A percentile compares a stretch with the other conserved stretches of the same genome.
Conservation (phyloP, 2,888 invertebrate genomes). For the Phrixothrix hirtus region DNA sequence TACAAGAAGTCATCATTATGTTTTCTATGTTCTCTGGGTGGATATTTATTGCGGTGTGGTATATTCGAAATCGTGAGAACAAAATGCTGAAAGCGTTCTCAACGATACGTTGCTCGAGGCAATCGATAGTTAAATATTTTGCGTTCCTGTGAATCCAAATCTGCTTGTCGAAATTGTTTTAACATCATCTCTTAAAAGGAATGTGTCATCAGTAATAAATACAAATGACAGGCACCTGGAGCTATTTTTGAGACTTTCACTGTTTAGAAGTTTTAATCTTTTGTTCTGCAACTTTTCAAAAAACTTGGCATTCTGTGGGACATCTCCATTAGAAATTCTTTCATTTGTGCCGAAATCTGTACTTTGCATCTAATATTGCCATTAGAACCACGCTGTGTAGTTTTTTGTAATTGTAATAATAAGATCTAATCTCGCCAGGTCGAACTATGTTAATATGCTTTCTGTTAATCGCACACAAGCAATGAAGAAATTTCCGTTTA, state of each 20-base stretch:
- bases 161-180: constrained; percentile 14
- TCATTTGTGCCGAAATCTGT: too few relatives aligned
- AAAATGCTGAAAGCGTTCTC: constrained; percentile 35
- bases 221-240: constrained; percentile 17
- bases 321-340: too few relatives aligned
- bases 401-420: too few relatives aligned
- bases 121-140: constrained; percentile 27
- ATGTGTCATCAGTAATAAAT: constrained; percentile 28
- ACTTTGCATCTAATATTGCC: too few relatives aligned
- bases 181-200: constrained; percentile 20
- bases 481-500: too few relatives aligned
- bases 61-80: constrained; percentile 24
- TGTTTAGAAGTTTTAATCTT: background rate
- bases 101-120: constrained; percentile 19
- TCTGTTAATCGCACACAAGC: too few relatives aligned
- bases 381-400: too few relatives aligned
- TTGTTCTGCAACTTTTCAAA: too few relatives aligned
- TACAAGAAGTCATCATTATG: constrained; percentile 32
- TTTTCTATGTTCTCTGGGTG: constrained; percentile 26
- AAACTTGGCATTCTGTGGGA: too few relatives aligned
- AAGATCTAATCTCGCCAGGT: too few relatives aligned
- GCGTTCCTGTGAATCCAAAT: constrained; percentile 18
- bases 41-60: constrained; percentile 1
- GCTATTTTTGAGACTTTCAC: constrained; percentile 7
- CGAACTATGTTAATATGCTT: too few relatives aligned